Percentiles rank a stretch among this genome's conserved stretches.
Evolutionary conservation across 2,888 invertebrate species (phyloP).

Genomic region (Rutpela maculata): DNA sequence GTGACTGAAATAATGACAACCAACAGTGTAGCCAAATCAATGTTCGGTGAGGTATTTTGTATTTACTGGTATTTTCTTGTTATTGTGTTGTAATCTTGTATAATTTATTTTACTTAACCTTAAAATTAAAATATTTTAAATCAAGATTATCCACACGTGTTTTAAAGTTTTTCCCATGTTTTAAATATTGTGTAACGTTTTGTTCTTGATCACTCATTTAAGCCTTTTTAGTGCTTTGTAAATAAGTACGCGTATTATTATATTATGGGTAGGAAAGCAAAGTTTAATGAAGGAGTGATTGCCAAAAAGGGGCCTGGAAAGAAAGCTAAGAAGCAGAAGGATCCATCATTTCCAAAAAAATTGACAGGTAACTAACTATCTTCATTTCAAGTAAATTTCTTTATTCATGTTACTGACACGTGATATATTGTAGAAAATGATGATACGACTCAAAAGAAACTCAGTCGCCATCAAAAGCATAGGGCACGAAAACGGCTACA

Average conservation of each 20-base stretch:
- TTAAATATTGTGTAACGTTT: no score
- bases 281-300: slow-evolving; percentile 81
- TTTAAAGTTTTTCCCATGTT: no score
- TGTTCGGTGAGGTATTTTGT: no score
- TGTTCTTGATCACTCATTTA: no score
- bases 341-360: slow-evolving; percentile 82
- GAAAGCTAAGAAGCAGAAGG: slow-evolving; percentile 90
- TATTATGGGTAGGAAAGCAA: slow-evolving; percentile 91
- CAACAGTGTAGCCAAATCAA: no score
- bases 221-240: not conserved
- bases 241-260: not conserved
- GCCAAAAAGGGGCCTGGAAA: slow-evolving; percentile 89
- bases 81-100: no score
- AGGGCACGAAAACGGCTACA: slow-evolving; percentile 64
- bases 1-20: no score
- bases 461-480: slow-evolving; percentile 76
- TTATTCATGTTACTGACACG: not conserved
- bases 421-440: slow-evolving; percentile 72
- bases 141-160: no score
- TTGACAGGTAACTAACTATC: slow-evolving; percentile 72
- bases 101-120: no score
- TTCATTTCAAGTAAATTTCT: slow-evolving; percentile 4
- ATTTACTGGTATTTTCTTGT: no score
- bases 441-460: slow-evolving; percentile 73
- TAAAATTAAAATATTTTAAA: no score